Evolutionary conservation across 2,888 invertebrate genomes (phyloP).

Genomic region (Apantesis nais): DNA sequence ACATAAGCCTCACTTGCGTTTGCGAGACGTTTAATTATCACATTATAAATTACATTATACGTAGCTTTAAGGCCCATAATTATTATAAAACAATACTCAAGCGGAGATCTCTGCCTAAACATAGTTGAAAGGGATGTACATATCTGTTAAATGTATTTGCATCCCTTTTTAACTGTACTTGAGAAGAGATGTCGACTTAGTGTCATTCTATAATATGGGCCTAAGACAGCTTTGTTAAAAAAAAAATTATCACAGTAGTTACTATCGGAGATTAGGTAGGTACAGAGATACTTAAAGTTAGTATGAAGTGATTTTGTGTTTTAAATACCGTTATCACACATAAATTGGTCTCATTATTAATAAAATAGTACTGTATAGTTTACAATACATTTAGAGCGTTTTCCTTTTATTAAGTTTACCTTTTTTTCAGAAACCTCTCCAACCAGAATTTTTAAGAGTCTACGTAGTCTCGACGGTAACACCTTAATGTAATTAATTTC

Average conservation of each 20-base stretch:
- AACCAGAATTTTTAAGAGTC: not conserved
- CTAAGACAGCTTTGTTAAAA: slow-evolving; percentile 2
- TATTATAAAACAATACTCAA: too few relatives aligned
- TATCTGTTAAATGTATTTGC: too few relatives aligned
- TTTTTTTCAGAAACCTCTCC: not conserved
- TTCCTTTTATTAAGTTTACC: too few relatives aligned
- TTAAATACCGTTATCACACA: not conserved
- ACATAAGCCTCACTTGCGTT: slow-evolving; percentile 37
- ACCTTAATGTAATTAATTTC: too few relatives aligned
- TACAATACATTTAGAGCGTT: not conserved
- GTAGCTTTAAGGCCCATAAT: too few relatives aligned
- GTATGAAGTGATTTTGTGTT: not conserved
- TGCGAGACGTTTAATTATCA: slow-evolving; percentile 36
- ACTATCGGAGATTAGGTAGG: slow-evolving; percentile 15
- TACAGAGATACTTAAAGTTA: not conserved
- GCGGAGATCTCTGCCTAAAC: too few relatives aligned
- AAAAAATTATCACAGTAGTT: not conserved
- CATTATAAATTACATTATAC: slow-evolving; percentile 34
- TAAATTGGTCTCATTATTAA: not conserved
- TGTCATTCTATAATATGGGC: too few relatives aligned
- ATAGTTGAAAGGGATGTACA: too few relatives aligned
- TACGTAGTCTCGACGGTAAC: too few relatives aligned
- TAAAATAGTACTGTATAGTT: not conserved
- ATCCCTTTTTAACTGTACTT: too few relatives aligned
- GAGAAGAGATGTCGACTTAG: too few relatives aligned